Base-by-base conservation (phyloP, 2,113 vertebrate genomes). In the Engystomops pustulosus region DNA sequence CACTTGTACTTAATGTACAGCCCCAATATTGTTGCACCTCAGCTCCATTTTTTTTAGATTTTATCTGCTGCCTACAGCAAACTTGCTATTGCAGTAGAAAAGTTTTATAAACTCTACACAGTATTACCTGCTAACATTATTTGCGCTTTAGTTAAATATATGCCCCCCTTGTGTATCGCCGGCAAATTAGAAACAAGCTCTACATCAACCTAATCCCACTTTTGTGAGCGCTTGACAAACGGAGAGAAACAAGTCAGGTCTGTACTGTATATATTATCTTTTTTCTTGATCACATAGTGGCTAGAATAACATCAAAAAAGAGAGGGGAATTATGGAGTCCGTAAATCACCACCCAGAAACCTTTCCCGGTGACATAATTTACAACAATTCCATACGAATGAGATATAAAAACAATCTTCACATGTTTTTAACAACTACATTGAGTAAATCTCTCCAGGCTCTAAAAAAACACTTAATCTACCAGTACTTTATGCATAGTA, bases 351-450 rank as follows among this genome's bases (percentile, higher is more conserved):
- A 8, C 38, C 38, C 55, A 38, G 41, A 62, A 76, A 30, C 70
- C 30, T 83, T 49, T 38, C n/a, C 34, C 27, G 51, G 68, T 55
- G 34, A 53, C 34, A 49, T 14, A 76, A 83, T 83, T 83, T 83
- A 83, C 55, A 36, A 20, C 51, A 23, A 44, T 36, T 76, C 58
- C 25, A 47, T 67, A n/a, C 17, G 81, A 41, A 83, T 65, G 67
- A 32, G 45, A 67, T 44, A 83, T 76, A 76, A 83, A 83, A 83
- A 74, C 58, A 83, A 45, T 74, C 68, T 83, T 83, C 70, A 60
- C 68, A 51, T 83, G 81, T 65, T 76, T 83, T 76, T 51, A 83
- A 83, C 55, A 76, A 83, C 70, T 83, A 65, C 55, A 72, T 41
- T 15, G 23, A 75, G 58, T 76, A 83, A 83, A 83, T 83, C 72